Percentiles rank a stretch among this genome's conserved stretches.
Conservation (phyloP, 2,797 vertebrate species). For the Loris lydekkerianus region DNA sequence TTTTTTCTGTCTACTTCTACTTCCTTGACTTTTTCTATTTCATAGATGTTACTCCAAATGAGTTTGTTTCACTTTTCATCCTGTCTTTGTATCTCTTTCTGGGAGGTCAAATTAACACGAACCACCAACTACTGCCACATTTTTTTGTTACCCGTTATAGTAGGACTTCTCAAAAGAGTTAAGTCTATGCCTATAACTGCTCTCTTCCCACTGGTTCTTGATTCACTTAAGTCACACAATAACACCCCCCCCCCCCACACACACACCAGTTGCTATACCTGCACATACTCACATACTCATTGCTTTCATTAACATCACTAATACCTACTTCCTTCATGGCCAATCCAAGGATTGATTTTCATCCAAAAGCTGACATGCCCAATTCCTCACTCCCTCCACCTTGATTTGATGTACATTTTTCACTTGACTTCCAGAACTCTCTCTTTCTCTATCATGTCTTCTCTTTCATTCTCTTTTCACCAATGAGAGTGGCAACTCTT, state of each 20-base stretch:
- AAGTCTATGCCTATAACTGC: neutral
- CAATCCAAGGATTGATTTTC: neutral
- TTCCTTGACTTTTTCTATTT: neutral
- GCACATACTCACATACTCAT: neutral
- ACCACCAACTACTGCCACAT: neutral
- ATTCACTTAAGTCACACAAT: neutral
- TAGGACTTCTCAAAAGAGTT: neutral
- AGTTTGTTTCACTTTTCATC: neutral
- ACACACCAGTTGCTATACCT: neutral
- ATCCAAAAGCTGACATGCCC: neutral
- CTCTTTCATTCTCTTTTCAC: neutral
- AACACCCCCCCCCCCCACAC: neutral
- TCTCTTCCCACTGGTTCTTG: neutral
- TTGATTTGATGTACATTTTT: neutral
- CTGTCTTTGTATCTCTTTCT: neutral
- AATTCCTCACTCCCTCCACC: neutral
- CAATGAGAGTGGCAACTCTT: neutral
- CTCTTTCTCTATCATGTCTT: neutral
- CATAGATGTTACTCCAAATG: neutral
- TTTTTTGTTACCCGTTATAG: neutral
- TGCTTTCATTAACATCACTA: neutral
- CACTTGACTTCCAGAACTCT: neutral
- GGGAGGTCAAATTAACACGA: neutral
- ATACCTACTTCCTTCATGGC: neutral
- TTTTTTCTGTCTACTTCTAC: neutral